Evolutionary conservation across 2,888 invertebrate genomes (phyloP).

Genomic region (Plagodis pulveraria): DNA sequence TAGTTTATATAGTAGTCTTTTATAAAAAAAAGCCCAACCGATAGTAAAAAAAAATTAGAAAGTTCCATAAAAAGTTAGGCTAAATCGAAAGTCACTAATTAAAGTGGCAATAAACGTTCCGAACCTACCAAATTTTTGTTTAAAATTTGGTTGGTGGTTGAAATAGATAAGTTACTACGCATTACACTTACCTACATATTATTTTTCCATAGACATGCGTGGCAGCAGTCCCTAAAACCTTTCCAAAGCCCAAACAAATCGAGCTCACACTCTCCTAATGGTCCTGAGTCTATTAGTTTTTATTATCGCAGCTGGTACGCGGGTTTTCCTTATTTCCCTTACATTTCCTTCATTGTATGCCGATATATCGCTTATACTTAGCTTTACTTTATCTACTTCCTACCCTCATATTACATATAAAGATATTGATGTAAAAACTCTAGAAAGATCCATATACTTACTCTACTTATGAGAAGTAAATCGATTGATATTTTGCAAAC

Average conservation of each 20-base stretch:
- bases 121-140: background rate
- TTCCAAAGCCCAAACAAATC: conserved; percentile 18
- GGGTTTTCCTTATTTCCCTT: conserved; percentile 46
- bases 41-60: no score
- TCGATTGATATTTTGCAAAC: no score
- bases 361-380: conserved; percentile 33
- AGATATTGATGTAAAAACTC: no score
- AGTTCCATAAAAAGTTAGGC: no score
- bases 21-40: no score
- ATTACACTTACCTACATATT: background rate
- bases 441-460: no score
- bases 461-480: no score
- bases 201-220: conserved; percentile 12
- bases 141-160: no score
- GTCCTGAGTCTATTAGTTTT: conserved; percentile 51
- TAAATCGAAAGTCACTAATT: no score
- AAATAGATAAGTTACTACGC: background rate
- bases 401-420: no score
- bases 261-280: conserved; percentile 37
- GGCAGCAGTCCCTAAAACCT: conserved; percentile 6
- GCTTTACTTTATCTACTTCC: background rate
- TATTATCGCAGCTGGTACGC: conserved; percentile 39
- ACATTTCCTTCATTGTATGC: conserved; percentile 34
- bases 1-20: no score
- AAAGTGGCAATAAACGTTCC: background rate